Conservation (phyloP, 2,797 vertebrate species). For the Orientallactaga sibirica region DNA sequence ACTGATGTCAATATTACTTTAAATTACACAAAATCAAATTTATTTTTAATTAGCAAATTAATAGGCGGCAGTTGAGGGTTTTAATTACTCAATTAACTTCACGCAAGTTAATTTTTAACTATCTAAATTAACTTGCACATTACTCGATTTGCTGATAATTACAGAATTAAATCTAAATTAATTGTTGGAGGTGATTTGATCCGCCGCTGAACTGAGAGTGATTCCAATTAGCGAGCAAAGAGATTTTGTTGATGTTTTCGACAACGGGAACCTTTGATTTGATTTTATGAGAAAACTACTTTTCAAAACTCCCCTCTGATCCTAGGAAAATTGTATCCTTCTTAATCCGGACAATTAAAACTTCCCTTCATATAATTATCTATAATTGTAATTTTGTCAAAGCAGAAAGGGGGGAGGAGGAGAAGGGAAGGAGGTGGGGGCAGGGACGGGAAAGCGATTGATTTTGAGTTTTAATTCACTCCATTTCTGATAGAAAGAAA, state of each 20-base stretch:
- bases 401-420: conserved; percentile 91
- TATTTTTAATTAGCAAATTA: conserved; percentile 99
- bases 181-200: conserved; percentile 99
- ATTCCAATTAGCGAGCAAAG: conserved; percentile 97
- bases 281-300: conserved; percentile 97
- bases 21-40: conserved; percentile 99
- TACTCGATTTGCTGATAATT: conserved; percentile 99
- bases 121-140: conserved; percentile 99
- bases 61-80: conserved; percentile 99
- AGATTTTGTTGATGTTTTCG: conserved; percentile 97
- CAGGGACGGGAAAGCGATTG: conserved; percentile 94
- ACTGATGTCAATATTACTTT: conserved; percentile 98
- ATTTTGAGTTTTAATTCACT: conserved; percentile 99
- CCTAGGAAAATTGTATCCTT: conserved; percentile 95
- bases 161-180: conserved; percentile 99
- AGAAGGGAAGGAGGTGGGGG: conserved; percentile 51
- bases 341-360: conserved; percentile 99
- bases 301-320: conserved; percentile 96
- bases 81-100: conserved; percentile 99
- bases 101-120: conserved; percentile 99
- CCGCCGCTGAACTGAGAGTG: conserved; percentile 95
- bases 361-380: conserved; percentile 99
- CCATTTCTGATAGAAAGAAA: conserved; percentile 99
- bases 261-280: conserved; percentile 98
- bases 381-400: conserved; percentile 99